These are phyloP conservation scores for Mormyrus lacerda DNA, from an alignment of 2,113 vertebrate genomes.

Conservation along the genomic window DNA sequence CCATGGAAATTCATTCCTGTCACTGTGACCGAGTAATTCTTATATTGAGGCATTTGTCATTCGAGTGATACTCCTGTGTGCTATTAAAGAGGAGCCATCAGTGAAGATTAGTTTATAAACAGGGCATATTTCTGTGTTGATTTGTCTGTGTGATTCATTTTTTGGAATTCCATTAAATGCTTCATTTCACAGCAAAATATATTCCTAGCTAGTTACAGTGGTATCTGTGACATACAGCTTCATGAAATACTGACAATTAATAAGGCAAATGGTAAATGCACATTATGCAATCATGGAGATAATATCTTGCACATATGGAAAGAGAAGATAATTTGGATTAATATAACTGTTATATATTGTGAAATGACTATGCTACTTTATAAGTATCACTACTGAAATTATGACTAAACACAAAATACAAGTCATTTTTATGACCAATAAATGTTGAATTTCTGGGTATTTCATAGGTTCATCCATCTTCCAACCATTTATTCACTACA, in stretches of 20 bases:
- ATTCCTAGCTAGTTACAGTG: background rate
- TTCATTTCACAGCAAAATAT: background rate
- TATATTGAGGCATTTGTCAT: constrained; percentile 40
- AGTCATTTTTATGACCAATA: background rate
- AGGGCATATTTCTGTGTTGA: constrained; percentile 38
- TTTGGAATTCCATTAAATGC: background rate
- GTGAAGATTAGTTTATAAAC: constrained; percentile 38
- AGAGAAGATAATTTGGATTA: background rate
- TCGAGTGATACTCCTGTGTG: constrained; percentile 35
- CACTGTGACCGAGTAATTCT: background rate
- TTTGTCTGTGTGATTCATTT: constrained; percentile 9
- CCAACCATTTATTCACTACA: background rate
- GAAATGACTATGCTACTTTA: background rate
- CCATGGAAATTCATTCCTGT: background rate
- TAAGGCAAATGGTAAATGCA: background rate
- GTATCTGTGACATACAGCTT: background rate
- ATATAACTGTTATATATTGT: background rate
- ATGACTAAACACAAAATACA: background rate
- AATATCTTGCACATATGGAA: background rate
- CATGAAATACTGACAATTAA: background rate
- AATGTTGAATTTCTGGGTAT: background rate
- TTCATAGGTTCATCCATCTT: background rate
- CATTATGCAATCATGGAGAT: background rate
- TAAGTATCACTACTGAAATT: background rate
- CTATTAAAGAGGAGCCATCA: constrained; percentile 33